Evolutionary conservation across 2,797 vertebrate genomes (phyloP), one percentile per base, ranked within the genome.

Genomic region (Nyctalus aviator): DNA sequence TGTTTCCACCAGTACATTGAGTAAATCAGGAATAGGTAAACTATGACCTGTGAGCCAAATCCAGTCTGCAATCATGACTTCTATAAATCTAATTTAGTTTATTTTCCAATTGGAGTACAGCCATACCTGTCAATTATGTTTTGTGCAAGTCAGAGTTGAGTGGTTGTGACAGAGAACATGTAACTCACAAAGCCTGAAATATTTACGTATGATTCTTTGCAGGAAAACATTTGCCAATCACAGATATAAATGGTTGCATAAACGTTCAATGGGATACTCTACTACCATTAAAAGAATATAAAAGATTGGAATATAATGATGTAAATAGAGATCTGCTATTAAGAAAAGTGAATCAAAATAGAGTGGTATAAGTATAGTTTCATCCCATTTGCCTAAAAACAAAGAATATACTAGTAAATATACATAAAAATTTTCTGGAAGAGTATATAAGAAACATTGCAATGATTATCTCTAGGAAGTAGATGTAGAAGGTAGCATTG

Each of bases 381-480:
- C 3, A 89, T 90, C 46, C 12, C 25, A 79, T 89, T 59, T 89
- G 14, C 25, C 50, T 95, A 72, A 94, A 95, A 44, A 53, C 37
- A 82, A 90, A 77, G 17, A 41, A 10, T 55, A 35, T 53, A 62
- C 12, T 27, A 59, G 57, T 59, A 81, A 41, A 92, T 81, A 62
- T 3, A 11, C 0, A 55, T 32, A 8, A 66, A 53, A 27, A 12
- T 71, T 85, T 89, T 71, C n/a, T 66, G 35, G 13, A 71, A 85
- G 23, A 72, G 9, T 84, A 41, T 27, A 35, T 11, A 17, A 86
- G 41, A 21, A 87, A 41, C 1, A 68, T 71, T 53, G 32, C 12
- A 71, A 17, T 68, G 41, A 68, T 69, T 87, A 53, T 6, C 12
- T 77, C n/a, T 93, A 27, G 14, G 15, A 72, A 68, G 20, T 14